Evolutionary conservation across 2,888 invertebrate species (phyloP), one percentile per base, ranked within the genome.

Genomic region (Octodonta nipae): DNA sequence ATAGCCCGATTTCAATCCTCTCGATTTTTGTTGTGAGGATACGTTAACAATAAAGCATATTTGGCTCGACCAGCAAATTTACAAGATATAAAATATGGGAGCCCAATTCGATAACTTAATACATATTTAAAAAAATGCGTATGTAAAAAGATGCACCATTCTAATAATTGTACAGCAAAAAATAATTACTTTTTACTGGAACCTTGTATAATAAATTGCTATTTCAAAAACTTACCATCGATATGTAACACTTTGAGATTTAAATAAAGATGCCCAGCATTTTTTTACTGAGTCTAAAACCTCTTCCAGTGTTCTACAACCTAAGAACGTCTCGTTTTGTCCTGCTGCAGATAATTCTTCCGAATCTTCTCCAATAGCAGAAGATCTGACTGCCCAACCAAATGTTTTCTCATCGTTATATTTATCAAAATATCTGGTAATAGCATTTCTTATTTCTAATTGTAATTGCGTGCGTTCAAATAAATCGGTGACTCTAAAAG

Each of bases 241-340:
- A 54, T 89, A 88, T 43, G 75, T 70, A 1, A 83, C 75, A 45
- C 86, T 84, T 42, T 77, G 78, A 48, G 70, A 75, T 0, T 79
- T 68, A 52, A 75, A 87, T 42, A 84, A 71, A 1, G 87, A 88
- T 0, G 78, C 80, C 88, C 88, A 89, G 55, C 87, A 88, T 34
- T 70, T 67, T 28, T 70, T 62, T 2, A 87, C 63, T 4, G 73
- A 75, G 15, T 61, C 50, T 7, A 74, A 37, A 6, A 81, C 61
- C 33, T 71, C 66, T 0, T 58, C 60, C 24, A 63, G 56, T 1
- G 66, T 68, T 20, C 54, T 55, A 32, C 82, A 73, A 1, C 84
- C 82, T 3, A 88, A 64, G 38, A 76, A 71, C 0, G 84, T 84
- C 37, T 78, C 76, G 61, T 87, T 82, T 63, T 88, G 87, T 1